phyloP scores from a whole-genome alignment of 1,140 invertebrate species.

The Polypedilum pembai region DNA sequence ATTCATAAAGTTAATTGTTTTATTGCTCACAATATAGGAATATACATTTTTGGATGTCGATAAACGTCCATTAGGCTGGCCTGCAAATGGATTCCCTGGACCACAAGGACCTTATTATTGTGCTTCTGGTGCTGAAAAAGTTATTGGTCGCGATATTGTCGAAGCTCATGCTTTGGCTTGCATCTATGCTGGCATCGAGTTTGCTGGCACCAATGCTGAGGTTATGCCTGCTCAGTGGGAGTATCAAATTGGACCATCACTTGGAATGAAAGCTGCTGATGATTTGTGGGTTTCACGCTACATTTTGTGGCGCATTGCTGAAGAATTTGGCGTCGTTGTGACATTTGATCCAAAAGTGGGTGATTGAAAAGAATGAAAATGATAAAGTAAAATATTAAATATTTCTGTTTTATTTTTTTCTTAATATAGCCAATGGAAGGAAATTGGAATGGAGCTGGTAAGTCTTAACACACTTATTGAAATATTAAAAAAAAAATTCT shows the following conservation, averaged over 20 bases:
- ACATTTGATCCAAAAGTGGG: slow-evolving; percentile 71
- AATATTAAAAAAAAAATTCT: background rate
- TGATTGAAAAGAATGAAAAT: slow-evolving; percentile 16
- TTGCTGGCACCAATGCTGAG: slow-evolving; percentile 86
- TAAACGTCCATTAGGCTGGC: slow-evolving; percentile 86
- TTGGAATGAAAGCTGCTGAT: slow-evolving; percentile 75
- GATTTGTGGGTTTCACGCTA: slow-evolving; percentile 74
- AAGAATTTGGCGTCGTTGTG: slow-evolving; percentile 80
- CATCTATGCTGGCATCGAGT: slow-evolving; percentile 82
- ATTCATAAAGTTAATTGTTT: background rate
- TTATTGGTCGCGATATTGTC: slow-evolving; percentile 87
- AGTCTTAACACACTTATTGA: slow-evolving; percentile 48
- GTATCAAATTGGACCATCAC: slow-evolving; percentile 61
- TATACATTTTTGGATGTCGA: slow-evolving; percentile 85
- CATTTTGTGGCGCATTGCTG: slow-evolving; percentile 75
- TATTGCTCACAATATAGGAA: slow-evolving; percentile 45
- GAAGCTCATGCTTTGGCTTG: slow-evolving; percentile 75
- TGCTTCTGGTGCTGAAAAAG: slow-evolving; percentile 88
- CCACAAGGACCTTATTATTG: slow-evolving; percentile 90
- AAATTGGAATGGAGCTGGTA: slow-evolving; percentile 89
- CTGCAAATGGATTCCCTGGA: slow-evolving; percentile 83
- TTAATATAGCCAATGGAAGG: slow-evolving; percentile 56
- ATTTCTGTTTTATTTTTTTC: background rate
- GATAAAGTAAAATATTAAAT: background rate
- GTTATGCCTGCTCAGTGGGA: slow-evolving; percentile 79